Evolutionary conservation across 2,113 vertebrate species (phyloP), one percentile per base, ranked within the genome.

Genomic region (Zonotrichia leucophrys): DNA sequence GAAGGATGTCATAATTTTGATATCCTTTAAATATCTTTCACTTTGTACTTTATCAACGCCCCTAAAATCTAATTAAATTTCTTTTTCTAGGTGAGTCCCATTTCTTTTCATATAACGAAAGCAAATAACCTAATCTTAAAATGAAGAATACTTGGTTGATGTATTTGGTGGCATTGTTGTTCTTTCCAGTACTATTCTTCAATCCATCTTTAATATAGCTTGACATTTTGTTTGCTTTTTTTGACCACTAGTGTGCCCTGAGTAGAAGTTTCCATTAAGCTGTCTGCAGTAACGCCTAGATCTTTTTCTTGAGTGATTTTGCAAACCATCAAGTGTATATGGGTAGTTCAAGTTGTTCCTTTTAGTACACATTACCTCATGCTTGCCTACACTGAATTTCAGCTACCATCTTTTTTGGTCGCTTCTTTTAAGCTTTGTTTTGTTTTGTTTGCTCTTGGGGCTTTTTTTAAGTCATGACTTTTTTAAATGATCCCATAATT

Each of bases 231-330:
- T 92, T 94, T 96, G 87, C 46, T 95, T 92, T 95, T 70, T 95
- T 93, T 96, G 91, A 93, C 94, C 63, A 67, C 83, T 94, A 33
- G 83, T 89, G 87, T 90, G 67, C 41, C 42, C 91, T 93, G 96
- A 97, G 91, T 59, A 90, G 87, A 95, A 96, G 70, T 97, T 97
- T 97, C 96, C 96, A 95, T 63, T 85, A 83, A 96, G 85, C 91
- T 89, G 89, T 90, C 63, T 67, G 67, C 68, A 83, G 94, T 75
- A 93, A 95, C 4, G 56, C 94, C 94, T 89, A 80, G 70, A 72
- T 60, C 37, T 63, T 94, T 89, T 83, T 59, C 89, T 91, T 82
- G 94, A 90, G 91, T 85, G 91, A 91, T 69, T 94, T 95, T 96
- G 92, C 87, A 94, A 96, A 92, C 75, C 78, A 31, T 80, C 53